Evolutionary conservation across 2,113 vertebrate species (phyloP).

Genomic region (Actenoides hombroni): DNA sequence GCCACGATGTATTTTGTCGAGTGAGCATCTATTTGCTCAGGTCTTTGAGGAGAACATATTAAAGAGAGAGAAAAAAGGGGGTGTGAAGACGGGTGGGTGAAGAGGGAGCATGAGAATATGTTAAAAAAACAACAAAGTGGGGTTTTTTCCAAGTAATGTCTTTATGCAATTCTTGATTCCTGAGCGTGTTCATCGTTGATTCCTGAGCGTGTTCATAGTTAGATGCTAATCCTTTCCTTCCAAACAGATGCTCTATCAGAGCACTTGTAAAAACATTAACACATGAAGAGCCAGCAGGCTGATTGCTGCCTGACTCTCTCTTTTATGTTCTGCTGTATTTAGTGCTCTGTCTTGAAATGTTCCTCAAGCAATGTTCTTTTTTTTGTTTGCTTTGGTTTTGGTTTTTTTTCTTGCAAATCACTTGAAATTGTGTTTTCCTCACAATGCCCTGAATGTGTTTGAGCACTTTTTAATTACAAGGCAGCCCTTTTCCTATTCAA

Average conservation of each 20-base stretch:
- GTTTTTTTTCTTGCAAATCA: background rate
- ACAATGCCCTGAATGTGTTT: background rate
- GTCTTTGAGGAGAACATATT: background rate
- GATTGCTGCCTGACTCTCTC: slow-evolving; percentile 20
- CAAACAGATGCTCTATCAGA: slow-evolving; percentile 22
- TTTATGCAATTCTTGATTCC: background rate
- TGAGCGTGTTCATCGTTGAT: too few relatives aligned
- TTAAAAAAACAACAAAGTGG: background rate
- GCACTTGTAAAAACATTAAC: slow-evolving; percentile 42
- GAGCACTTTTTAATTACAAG: background rate
- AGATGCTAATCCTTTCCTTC: slow-evolving; percentile 24
- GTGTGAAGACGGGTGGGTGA: background rate
- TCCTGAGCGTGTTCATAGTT: background rate
- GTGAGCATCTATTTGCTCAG: background rate
- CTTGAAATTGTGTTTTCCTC: slow-evolving; percentile 23
- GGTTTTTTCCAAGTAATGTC: background rate
- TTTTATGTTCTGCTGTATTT: background rate
- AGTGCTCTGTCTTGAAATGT: background rate
- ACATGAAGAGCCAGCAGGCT: slow-evolving; percentile 35
- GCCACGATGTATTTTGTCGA: background rate
- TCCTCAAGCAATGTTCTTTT: background rate
- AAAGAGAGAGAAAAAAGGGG: background rate
- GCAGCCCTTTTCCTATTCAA: background rate
- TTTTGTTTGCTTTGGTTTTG: background rate
- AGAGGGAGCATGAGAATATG: background rate